phyloP scores from a whole-genome alignment of 2,113 vertebrate genomes.

The Siniperca chuatsi region DNA sequence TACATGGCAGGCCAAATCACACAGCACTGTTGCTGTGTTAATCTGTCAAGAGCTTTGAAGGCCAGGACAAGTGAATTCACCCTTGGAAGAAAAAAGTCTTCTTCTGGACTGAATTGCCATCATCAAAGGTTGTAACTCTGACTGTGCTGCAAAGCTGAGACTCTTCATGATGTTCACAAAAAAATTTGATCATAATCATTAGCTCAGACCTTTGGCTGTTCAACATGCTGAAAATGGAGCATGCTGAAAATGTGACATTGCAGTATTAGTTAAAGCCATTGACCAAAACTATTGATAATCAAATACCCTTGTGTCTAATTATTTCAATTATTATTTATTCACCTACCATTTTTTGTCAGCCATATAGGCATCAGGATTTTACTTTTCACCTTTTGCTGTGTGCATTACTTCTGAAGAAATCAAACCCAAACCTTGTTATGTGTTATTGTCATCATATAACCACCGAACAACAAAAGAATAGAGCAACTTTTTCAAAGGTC shows the following conservation, averaged over 20 bases:
- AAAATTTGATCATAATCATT: not conserved
- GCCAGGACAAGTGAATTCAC: conserved; percentile 70
- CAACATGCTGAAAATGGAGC: too few species aligned
- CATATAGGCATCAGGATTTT: not conserved
- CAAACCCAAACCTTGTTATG: too few species aligned
- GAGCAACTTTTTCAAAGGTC: not conserved
- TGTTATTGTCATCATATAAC: not conserved
- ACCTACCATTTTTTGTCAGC: too few species aligned
- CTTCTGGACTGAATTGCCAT: conserved; percentile 28
- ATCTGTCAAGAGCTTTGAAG: conserved; percentile 82
- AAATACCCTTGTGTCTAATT: not conserved
- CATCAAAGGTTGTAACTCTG: conserved; percentile 36
- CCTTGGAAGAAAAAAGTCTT: conserved; percentile 31
- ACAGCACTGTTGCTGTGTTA: conserved; percentile 72
- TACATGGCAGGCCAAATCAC: conserved; percentile 72
- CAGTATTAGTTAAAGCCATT: not conserved
- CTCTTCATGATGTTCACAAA: not conserved
- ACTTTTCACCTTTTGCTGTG: not conserved
- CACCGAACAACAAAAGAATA: not conserved
- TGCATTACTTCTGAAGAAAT: not conserved
- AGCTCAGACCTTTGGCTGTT: not conserved
- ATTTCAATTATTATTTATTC: not conserved
- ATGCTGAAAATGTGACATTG: not conserved
- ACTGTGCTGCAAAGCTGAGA: not conserved
- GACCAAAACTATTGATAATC: not conserved